Evolutionary conservation across 2,797 vertebrate genomes (phyloP).

Genomic region (Leptoclinus maculatus): DNA sequence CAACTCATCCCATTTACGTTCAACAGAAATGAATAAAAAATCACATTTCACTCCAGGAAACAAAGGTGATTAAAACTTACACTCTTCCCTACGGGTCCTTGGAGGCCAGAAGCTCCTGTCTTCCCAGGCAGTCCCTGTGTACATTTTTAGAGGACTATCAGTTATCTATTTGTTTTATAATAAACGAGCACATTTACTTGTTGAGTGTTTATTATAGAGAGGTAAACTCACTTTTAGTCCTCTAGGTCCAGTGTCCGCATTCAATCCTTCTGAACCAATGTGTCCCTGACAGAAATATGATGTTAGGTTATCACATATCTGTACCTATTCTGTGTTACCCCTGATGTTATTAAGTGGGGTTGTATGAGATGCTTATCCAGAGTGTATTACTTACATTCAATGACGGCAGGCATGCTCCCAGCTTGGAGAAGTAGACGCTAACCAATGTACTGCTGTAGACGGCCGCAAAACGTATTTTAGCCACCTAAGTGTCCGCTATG

Average conservation of each 20-base stretch:
- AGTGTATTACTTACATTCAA: no score
- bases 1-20: neutral
- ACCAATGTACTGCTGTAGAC: no score
- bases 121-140: slow-evolving; percentile 81
- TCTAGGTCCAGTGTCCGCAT: slow-evolving; percentile 66
- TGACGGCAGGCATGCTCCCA: no score
- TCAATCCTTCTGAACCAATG: slow-evolving; percentile 68
- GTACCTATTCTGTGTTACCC: neutral
- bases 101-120: slow-evolving; percentile 73
- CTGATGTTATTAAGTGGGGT: neutral
- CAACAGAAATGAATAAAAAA: neutral
- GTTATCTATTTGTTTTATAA: neutral
- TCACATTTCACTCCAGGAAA: neutral
- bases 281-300: slow-evolving; percentile 69
- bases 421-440: no score
- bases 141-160: slow-evolving; percentile 20
- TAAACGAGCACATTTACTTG: neutral
- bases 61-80: slow-evolving; percentile 67
- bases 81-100: slow-evolving; percentile 81
- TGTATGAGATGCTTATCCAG: neutral
- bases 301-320: neutral
- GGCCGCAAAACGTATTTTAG: no score
- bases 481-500: no score
- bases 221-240: slow-evolving; percentile 73
- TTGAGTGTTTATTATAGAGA: neutral